Evolutionary conservation across 2,888 invertebrate genomes (phyloP).

Genomic region (Coleophora deauratella): DNA sequence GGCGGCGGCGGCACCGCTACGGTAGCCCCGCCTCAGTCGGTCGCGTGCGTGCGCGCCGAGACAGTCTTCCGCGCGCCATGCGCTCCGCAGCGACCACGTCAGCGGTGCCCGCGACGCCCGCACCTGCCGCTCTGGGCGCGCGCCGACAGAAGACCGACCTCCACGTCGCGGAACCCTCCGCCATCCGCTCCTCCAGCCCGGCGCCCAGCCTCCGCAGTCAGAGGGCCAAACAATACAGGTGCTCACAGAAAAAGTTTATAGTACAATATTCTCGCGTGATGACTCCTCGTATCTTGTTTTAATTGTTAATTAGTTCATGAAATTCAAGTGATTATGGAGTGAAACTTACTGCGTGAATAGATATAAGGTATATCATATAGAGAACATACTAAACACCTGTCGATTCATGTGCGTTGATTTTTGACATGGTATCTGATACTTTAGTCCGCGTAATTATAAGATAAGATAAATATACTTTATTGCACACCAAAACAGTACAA

Average conservation of each 20-base stretch:
- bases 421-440: conserved; percentile 2
- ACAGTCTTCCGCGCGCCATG: conserved; percentile 60
- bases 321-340: background rate
- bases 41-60: conserved; percentile 68
- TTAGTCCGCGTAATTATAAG: too few relatives aligned
- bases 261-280: background rate
- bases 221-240: conserved; percentile 69
- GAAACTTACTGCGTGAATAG: background rate
- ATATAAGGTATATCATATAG: too few relatives aligned
- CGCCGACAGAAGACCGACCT: conserved; percentile 73
- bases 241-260: conserved; percentile 10
- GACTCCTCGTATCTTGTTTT: background rate
- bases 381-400: background rate
- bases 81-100: conserved; percentile 43
- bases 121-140: conserved; percentile 54
- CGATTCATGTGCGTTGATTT: background rate
- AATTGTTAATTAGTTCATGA: background rate
- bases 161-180: conserved; percentile 57
- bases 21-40: conserved; percentile 41
- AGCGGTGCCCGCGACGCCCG: conserved; percentile 21
- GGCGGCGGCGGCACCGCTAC: conserved; percentile 37
- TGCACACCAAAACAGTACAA: too few relatives aligned
- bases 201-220: conserved; percentile 73
- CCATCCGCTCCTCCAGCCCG: conserved; percentile 53
- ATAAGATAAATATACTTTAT: too few relatives aligned